Conservation (phyloP, 2,797 vertebrate species). For the Columba guinea region DNA sequence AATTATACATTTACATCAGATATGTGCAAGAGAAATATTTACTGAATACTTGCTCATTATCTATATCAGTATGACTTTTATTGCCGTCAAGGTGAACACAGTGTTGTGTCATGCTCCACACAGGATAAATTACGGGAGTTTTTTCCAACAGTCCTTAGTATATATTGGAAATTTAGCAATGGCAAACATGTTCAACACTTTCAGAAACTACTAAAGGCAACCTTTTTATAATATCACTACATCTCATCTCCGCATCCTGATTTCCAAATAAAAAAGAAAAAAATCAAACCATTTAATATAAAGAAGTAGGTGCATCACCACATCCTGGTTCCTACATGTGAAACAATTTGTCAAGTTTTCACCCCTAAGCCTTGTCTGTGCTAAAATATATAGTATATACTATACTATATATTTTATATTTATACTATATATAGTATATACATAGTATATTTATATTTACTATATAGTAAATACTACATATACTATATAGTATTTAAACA, state of each 20-base stretch:
- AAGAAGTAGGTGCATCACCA: neutral
- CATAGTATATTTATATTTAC: too few species aligned
- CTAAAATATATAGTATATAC: neutral
- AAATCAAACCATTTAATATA: neutral
- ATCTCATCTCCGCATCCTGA: neutral
- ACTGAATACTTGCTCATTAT: neutral
- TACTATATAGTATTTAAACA: neutral
- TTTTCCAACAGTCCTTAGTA: neutral
- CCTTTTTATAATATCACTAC: neutral
- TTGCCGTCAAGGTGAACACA: neutral
- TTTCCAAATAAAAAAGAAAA: neutral
- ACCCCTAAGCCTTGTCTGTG: neutral
- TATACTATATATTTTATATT: too few species aligned
- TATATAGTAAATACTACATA: too few species aligned
- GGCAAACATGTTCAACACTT: neutral
- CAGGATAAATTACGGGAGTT: neutral
- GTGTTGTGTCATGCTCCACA: accelerated
- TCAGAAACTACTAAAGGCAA: neutral
- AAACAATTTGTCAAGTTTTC: neutral
- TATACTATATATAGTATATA: too few species aligned
- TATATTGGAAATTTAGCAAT: neutral
- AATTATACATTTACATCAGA: neutral
- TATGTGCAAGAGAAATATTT: neutral
- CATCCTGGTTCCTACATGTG: accelerated
- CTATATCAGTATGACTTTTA: neutral